Evolutionary conservation across 2,797 vertebrate genomes (phyloP), one percentile per base, ranked within the genome.

Genomic region (Centroberyx gerrardi): DNA sequence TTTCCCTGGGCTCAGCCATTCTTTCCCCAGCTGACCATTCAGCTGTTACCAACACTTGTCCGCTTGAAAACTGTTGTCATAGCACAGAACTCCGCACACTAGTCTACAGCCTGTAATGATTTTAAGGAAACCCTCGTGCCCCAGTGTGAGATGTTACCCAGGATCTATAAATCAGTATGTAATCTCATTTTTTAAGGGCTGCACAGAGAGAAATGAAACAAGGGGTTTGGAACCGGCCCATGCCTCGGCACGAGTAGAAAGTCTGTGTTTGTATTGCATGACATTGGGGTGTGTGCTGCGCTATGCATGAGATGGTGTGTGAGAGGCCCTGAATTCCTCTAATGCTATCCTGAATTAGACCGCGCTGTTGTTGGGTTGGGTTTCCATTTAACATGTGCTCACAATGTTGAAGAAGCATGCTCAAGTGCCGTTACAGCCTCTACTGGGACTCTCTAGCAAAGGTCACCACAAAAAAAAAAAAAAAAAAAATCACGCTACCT

Each of bases 1-100:
- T 95, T 94, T 95, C 93, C 83, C 92, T 85, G 54, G 78, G 56
- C 90, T 94, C 93, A 92, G 93, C 91, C 90, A 87, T 93, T 94
- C 90, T 88, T 80, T 73, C 72, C 79, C 88, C 94, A 93, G 93
- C 90, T 94, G 94, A 92, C 83, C 66, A 17, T 88, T 93, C 94
- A 95, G 94, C 94, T 95, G 94, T 93, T 86, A 77, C 86, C 79
- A 92, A 90, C 92, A 93, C 88, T 91, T 94, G 90, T 92, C 74
- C 69, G 36, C 83, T 82, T 69, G 65, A 88, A 88, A 89, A 91
- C 90, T 89, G 90, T 85, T 90, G 90, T 83, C 74, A 31, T 72
- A 67, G 76, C 77, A 88, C 81, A 79, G 68, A 38, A 42, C 59
- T 82, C 87, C 13, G 31, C 69, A 33, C 28, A 46, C 49, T 62